A percentile compares a stretch with the other conserved stretches of the same genome.
Evolutionary conservation across 2,888 invertebrate species (phyloP).

Genomic region (Phorcus lineatus): DNA sequence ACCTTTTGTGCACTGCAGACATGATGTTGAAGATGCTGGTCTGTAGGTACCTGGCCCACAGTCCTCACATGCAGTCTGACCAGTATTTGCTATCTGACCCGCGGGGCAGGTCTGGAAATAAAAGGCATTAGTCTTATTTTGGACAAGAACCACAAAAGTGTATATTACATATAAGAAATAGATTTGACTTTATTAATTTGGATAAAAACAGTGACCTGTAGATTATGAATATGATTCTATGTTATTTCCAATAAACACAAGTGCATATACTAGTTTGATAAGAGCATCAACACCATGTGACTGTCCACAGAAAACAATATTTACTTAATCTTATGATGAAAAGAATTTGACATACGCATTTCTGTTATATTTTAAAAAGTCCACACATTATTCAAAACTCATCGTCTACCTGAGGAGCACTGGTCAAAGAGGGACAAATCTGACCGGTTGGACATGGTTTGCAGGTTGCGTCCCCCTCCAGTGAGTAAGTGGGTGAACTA

Average conservation of each 20-base stretch:
- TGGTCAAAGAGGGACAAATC: constrained; percentile 51
- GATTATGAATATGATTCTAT: too few relatives aligned
- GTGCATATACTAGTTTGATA: too few relatives aligned
- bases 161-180: too few relatives aligned
- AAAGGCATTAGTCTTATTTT: background rate
- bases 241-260: too few relatives aligned
- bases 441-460: constrained; percentile 63
- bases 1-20: constrained; percentile 62
- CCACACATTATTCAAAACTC: background rate
- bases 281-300: too few relatives aligned
- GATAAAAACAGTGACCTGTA: too few relatives aligned
- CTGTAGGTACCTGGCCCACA: constrained; percentile 58
- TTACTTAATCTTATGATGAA: too few relatives aligned
- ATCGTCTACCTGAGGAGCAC: constrained; percentile 47
- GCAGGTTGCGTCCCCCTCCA: constrained; percentile 58
- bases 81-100: constrained; percentile 55
- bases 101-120: constrained; percentile 55
- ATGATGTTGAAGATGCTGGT: constrained; percentile 45
- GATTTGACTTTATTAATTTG: too few relatives aligned
- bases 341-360: too few relatives aligned
- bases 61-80: constrained; percentile 52
- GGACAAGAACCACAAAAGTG: too few relatives aligned
- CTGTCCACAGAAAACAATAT: too few relatives aligned
- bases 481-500: constrained; percentile 53
- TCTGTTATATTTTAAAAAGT: too few relatives aligned